Base-by-base conservation (phyloP, 1,140 invertebrate genomes). In the Venturia canescens region DNA sequence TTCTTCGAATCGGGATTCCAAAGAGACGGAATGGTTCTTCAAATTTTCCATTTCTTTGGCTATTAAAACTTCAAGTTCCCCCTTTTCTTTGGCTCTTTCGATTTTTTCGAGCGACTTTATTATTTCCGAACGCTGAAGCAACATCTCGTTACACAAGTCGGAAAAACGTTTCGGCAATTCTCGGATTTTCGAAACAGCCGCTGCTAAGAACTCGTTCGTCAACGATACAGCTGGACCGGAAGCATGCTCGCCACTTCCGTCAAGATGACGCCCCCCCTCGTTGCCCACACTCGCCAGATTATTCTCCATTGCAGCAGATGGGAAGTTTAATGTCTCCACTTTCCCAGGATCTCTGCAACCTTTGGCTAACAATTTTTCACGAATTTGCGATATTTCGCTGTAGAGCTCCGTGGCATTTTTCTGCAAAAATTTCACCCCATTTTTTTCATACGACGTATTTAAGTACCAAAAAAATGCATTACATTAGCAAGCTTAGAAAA, bases 261-360 rank as follows among this genome's bases (percentile, higher is more conserved):
- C 67, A 29, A 50, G 5, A 44, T 44, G 38, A 44, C 11, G 38
- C 2, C 38, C 38, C 2, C 38, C 38, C 13, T 44, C 38, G 7
- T 44, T 79, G 50, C 0, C 27, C n/a, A 9, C 44, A 71, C 38
- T 53, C 18, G 18, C 53, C 16, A 27, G 0, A 80, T 13, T 48
- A 26, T 26, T 21, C 69, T 81, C 18, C 83, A 48, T 1, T 83
- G 57, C 57, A 16, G 48, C 23, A n/a, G 23, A 18, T 16, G 66
- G 18, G 9, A 79, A 29, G 48, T 80, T 80, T 31, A 82, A 77
- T 27, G 18, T 82, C 3, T 91, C 88, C 3, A 86, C 23, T 44
- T 83, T 86, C 1, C 88, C 88, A 0, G 89, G 87, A 81, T 90
- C 89, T 53, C 86, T 89, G 0, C 66, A 82, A 3, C 89, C 89